Conservation (phyloP, 2,888 invertebrate species). For the Sphaeridia pumilis region DNA sequence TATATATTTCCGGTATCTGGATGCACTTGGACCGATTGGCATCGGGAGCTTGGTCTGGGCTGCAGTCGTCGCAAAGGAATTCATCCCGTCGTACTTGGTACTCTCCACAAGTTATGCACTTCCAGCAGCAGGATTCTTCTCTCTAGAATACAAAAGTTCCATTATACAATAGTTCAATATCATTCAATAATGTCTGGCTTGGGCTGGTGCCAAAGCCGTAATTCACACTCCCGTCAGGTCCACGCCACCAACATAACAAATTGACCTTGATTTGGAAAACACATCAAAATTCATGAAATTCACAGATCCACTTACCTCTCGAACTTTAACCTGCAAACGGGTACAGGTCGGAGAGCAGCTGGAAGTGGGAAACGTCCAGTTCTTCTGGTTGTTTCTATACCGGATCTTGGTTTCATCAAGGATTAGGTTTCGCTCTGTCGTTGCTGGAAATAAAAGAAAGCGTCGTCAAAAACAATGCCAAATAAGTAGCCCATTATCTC, state of each 20-base stretch:
- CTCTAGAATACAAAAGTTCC: conserved; percentile 37
- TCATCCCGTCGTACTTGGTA: conserved; percentile 42
- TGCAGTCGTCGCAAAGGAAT: conserved; percentile 44
- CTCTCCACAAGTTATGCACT: conserved; percentile 43
- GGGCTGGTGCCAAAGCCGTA: too few relatives aligned
- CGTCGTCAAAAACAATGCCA: too few relatives aligned
- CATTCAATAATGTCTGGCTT: too few relatives aligned
- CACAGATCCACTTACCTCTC: conserved; percentile 38
- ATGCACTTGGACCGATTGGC: conserved; percentile 40
- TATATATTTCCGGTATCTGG: conserved; percentile 42
- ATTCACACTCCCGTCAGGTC: too few relatives aligned
- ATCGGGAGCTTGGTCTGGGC: conserved; percentile 39
- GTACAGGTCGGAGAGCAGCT: conserved; percentile 43
- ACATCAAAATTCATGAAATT: too few relatives aligned
- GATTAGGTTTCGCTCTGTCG: too few relatives aligned
- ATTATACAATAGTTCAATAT: too few relatives aligned
- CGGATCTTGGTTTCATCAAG: conserved; percentile 39
- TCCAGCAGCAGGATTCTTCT: conserved; percentile 47
- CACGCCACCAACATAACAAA: too few relatives aligned
- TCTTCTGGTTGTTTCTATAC: conserved; percentile 39
- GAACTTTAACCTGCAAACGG: conserved; percentile 39
- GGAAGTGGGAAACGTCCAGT: conserved; percentile 40
- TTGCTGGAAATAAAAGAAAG: too few relatives aligned
- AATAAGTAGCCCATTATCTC: too few relatives aligned
- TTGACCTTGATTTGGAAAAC: too few relatives aligned